A percentile compares a stretch with the other conserved stretches of the same genome.
These are phyloP conservation scores for Centropus unirufus DNA, from an alignment of 2,113 vertebrate species.

Conservation along the genomic window DNA sequence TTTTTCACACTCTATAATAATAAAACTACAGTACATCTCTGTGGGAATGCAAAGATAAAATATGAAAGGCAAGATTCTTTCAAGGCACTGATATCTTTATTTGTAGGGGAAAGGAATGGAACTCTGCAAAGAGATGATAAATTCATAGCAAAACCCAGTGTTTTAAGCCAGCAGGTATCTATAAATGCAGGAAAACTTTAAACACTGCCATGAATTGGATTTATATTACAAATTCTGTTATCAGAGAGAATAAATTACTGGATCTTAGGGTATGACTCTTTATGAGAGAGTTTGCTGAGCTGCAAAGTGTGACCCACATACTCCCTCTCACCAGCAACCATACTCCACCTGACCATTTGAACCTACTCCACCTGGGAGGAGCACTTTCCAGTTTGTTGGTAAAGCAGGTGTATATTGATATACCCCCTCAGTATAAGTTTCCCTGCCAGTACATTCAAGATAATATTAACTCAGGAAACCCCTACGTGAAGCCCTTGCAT, in stretches of 20 bases:
- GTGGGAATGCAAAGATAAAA: neutral
- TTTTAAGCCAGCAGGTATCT: neutral
- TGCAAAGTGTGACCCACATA: neutral
- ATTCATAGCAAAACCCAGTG: neutral
- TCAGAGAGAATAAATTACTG: neutral
- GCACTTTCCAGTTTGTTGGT: neutral
- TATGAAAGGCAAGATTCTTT: neutral
- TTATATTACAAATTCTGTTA: neutral
- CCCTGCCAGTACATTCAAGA: neutral
- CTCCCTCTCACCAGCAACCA: neutral
- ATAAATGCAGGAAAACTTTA: neutral
- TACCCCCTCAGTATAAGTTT: neutral
- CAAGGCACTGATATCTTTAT: neutral
- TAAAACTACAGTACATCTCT: neutral
- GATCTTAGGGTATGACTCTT: neutral
- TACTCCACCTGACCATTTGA: neutral
- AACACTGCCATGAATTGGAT: neutral
- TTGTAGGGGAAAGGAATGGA: neutral
- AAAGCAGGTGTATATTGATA: neutral
- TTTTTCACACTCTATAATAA: neutral
- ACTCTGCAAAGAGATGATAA: neutral
- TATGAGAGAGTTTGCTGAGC: neutral
- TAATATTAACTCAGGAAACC: neutral
- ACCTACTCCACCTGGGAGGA: neutral
- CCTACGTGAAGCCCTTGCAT: neutral